Base-by-base conservation (phyloP, 2,113 vertebrate genomes). In the Xiphophorus couchianus region DNA sequence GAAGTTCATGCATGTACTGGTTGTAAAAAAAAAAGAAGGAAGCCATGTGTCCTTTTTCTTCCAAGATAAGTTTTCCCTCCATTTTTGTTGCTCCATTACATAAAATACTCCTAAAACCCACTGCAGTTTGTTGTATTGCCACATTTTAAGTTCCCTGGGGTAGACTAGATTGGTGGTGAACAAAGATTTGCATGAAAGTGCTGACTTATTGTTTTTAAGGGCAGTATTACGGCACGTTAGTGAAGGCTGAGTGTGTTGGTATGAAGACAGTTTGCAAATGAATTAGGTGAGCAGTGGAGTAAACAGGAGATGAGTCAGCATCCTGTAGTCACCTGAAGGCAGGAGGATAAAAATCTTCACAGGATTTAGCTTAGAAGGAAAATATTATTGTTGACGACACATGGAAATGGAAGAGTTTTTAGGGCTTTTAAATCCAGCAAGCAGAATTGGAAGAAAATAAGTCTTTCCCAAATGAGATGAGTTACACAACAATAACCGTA, bases 221-320 rank as follows among this genome's bases (percentile, higher is more conserved):
- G 72, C 58, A 48, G 39, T 62, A 75, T 67, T 67, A 62, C 62
- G 67, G 44, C 81, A 63, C 44, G 71, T 73, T 77, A 25, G 35
- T 6, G 74, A 77, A 81, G 68, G 70, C 63, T 66, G 22, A 58
- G 44, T 65, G 71, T 76, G 31, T 74, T 17, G 0, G 64, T 61
- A 69, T 71, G 76, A 83, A 77, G 62, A 63, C 60, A 61, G 80
- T 84, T 76, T 80, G 64, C 73, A 78, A 78, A 81, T 88, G 77
- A 84, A 87, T 91, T 81, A 78, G 73, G 62, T 76, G 63, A 70
- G 39, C 30, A 64, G 80, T 82, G 70, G 42, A 72, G 69, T 62
- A 76, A 87, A 81, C 39, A 69, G 71, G 63, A 82, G 72, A 74
- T 84, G 62, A 83, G 62, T 89, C 79, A 84, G 82, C 69, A 51